These are phyloP conservation scores for Atherix ibis DNA, from an alignment of 2,888 invertebrate genomes.

Conservation along the genomic window DNA sequence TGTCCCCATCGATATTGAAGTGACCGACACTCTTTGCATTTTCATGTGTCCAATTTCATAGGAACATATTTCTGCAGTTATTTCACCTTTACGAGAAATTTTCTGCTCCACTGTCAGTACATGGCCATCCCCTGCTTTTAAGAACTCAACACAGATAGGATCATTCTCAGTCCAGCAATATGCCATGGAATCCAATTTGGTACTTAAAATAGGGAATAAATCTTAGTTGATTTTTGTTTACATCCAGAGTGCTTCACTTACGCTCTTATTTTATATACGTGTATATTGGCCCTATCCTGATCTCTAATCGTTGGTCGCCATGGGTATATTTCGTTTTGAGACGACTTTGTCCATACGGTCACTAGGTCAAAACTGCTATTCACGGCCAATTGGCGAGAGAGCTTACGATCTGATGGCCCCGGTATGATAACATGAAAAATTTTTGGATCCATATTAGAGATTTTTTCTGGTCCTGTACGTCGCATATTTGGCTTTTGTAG, in stretches of 20 bases:
- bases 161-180: conserved; percentile 79
- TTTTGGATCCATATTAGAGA: conserved; percentile 51
- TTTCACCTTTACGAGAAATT: conserved; percentile 51
- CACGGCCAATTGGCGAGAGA: conserved; percentile 26
- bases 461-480: conserved; percentile 40
- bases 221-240: conserved; percentile 3
- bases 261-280: conserved; percentile 62
- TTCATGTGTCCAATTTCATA: conserved; percentile 39
- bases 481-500: conserved; percentile 43
- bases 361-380: conserved; percentile 35
- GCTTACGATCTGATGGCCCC: conserved; percentile 26
- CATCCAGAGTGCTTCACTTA: conserved; percentile 23
- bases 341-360: conserved; percentile 73
- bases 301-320: conserved; percentile 78
- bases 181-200: conserved; percentile 56
- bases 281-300: conserved; percentile 77
- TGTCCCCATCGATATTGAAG: conserved; percentile 53
- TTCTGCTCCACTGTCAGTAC: conserved; percentile 72
- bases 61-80: conserved; percentile 52
- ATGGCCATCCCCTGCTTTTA: conserved; percentile 50
- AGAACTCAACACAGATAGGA: conserved; percentile 66
- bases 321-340: conserved; percentile 75
- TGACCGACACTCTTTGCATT: conserved; percentile 47
- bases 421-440: conserved; percentile 35
- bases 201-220: conserved; percentile 32